Base-by-base conservation (phyloP, 2,797 vertebrate species). In the Ctenochaetus hawaiiensis region DNA sequence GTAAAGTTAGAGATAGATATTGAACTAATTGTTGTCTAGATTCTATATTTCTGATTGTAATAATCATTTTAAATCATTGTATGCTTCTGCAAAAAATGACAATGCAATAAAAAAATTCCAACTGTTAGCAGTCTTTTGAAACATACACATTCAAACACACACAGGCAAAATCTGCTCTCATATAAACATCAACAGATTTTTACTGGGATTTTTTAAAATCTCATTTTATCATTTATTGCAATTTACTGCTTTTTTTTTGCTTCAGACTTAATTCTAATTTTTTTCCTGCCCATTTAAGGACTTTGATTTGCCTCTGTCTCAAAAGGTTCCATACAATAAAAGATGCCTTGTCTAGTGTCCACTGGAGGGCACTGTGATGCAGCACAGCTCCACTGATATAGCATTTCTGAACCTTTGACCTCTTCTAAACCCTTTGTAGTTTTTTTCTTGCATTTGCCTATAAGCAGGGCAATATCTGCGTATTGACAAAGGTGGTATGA, bases 291-390 rank as follows among this genome's bases (percentile, higher is more conserved):
- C 5, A 30, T 30, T 37, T 6, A 41, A 34, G 8, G 16, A 34
- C 22, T 23, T 53, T 58, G 16, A 11, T 37, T n/a, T 17, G 1
- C 18, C 39, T 23, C 52, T 26, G 56, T 39, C 12, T 30, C 26
- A 1, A 20, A 48, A 61, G 18, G 18, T 44, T 17, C 23, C 7
- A 1, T 22, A 39, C 4, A n/a, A 5, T 9, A 8, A 26, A 54
- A 20, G 11, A 39, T 14, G 8, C 7, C 18, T 37, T 30, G 1
- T 0, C 5, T 39, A 0, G 26, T 6, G 18, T 39, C 72, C 84
- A 81, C 63, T 9, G 48, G 84, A 60, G 49, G 80, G 76, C 56
- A 0, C 63, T 60, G 69, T 20, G 9, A 11, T 11, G 59, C 52
- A 80, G 63, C 44, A 61, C 0, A 16, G 13, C 11, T 9, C 22